These are phyloP conservation scores for Atlantisia rogersi DNA, from an alignment of 2,113 vertebrate species.

Conservation along the genomic window DNA sequence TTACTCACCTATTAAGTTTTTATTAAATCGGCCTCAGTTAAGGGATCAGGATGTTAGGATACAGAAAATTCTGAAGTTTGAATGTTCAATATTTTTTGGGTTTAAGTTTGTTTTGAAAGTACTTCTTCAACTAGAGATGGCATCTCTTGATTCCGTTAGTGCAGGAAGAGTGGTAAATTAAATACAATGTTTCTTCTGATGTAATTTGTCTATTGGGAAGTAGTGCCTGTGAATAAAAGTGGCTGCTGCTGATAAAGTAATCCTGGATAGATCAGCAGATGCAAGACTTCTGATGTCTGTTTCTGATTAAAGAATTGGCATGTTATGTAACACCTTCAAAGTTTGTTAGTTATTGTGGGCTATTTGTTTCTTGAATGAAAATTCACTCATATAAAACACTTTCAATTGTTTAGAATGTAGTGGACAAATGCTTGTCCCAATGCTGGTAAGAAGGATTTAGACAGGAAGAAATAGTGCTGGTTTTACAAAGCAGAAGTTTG, in stretches of 20 bases:
- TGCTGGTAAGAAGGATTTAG: background rate
- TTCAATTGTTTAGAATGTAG: background rate
- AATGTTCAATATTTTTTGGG: background rate
- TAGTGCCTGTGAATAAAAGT: constrained; percentile 17
- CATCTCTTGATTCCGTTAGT: background rate
- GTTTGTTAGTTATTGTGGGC: background rate
- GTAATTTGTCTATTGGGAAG: background rate
- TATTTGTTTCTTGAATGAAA: background rate
- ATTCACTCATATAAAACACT: background rate
- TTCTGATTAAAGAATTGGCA: background rate
- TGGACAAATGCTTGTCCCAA: background rate
- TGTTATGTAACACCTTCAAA: background rate
- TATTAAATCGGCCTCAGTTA: background rate
- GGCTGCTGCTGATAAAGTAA: background rate
- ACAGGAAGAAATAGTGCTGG: background rate
- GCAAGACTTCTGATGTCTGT: background rate
- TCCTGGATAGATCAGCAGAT: background rate
- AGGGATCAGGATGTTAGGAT: background rate
- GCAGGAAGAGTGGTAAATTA: background rate
- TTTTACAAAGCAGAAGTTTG: background rate
- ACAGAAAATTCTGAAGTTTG: background rate
- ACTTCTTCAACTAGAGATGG: background rate
- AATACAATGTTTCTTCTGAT: background rate
- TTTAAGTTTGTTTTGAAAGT: background rate
- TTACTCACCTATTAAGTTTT: background rate